phyloP scores from a whole-genome alignment of 2,888 invertebrate genomes.

The Mayetiola destructor region DNA sequence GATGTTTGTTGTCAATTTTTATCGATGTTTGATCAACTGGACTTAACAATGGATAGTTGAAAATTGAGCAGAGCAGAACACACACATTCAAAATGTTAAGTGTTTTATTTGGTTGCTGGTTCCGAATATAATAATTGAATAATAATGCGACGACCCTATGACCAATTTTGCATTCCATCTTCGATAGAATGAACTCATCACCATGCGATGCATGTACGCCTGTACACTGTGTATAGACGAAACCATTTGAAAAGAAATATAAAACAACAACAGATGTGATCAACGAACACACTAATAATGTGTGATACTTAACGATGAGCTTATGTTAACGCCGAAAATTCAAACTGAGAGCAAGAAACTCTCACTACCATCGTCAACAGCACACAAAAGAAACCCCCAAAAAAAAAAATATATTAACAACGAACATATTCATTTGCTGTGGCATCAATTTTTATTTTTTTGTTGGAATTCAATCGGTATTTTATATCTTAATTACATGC shows the following conservation, averaged over 20 bases:
- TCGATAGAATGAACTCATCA: too few species aligned
- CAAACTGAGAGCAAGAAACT: too few species aligned
- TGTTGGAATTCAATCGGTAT: not conserved
- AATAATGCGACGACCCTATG: constrained; percentile 6
- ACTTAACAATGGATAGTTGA: not conserved
- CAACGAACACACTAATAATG: constrained; percentile 5
- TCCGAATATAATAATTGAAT: too few species aligned
- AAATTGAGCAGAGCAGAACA: too few species aligned
- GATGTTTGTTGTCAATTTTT: constrained; percentile 4
- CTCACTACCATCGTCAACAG: too few species aligned
- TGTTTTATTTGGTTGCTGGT: constrained; percentile 8
- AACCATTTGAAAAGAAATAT: not conserved
- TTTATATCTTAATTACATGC: constrained; percentile 13
- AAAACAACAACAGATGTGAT: constrained; percentile 7
- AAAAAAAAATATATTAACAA: too few species aligned
- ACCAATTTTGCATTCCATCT: constrained; percentile 2
- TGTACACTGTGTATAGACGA: not conserved
- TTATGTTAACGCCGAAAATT: too few species aligned
- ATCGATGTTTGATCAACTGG: constrained; percentile 7
- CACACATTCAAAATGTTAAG: too few species aligned
- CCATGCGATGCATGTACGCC: not conserved
- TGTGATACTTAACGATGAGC: constrained; percentile 10
- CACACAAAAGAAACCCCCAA: too few species aligned
- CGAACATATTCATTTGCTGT: not conserved
- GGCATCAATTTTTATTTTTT: too few species aligned